Conservation (phyloP, 2,797 vertebrate species). For the Anabacerthia variegaticeps region DNA sequence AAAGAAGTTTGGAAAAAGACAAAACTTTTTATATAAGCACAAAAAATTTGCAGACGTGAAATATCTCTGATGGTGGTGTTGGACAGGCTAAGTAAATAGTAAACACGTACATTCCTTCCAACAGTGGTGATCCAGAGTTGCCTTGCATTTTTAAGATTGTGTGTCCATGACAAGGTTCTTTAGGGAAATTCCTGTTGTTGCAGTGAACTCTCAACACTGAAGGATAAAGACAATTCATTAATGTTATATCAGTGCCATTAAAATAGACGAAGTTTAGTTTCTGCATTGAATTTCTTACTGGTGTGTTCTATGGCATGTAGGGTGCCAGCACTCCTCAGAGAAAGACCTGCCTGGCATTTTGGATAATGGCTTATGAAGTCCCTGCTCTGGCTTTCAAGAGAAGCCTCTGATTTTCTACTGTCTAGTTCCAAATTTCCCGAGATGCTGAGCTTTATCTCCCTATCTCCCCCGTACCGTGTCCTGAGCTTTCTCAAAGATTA, state of each 20-base stretch:
- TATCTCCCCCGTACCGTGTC: not conserved
- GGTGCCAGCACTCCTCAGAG: not conserved
- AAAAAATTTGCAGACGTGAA: slow-evolving; percentile 19
- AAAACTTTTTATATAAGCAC: slow-evolving; percentile 41
- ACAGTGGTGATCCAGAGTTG: not conserved
- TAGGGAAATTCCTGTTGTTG: not conserved
- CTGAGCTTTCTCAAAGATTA: not conserved
- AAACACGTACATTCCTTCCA: not conserved
- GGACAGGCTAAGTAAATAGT: not conserved
- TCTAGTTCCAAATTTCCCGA: not conserved
- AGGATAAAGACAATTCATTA: not conserved
- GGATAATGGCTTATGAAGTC: not conserved
- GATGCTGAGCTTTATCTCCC: not conserved
- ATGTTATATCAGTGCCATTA: not conserved
- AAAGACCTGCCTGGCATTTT: not conserved
- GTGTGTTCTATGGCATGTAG: no score
- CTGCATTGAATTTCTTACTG: not conserved
- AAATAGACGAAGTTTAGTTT: not conserved
- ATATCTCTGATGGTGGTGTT: slow-evolving; percentile 50
- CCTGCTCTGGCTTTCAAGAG: not conserved
- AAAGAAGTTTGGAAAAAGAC: slow-evolving; percentile 41
- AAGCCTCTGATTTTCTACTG: not conserved
- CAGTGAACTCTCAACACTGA: not conserved
- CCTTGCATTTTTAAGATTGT: not conserved
- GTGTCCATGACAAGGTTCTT: not conserved